Conservation (phyloP, 2,797 vertebrate species). For the Tauraco hartlaubi region DNA sequence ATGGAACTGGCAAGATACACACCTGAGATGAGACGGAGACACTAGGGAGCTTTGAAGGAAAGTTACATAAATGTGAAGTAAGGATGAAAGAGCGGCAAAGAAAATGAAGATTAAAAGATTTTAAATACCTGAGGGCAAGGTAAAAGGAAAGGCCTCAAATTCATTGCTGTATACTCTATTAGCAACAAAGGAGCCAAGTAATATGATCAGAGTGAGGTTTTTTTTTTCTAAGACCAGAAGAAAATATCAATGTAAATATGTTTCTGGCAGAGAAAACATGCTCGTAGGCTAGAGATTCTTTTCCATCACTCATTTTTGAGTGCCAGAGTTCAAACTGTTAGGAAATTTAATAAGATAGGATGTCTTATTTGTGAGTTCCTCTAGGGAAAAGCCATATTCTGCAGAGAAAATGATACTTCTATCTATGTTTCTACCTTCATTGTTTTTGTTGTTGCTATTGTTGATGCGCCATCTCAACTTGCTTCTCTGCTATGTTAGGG, state of each 20-base stretch:
- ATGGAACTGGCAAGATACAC: neutral
- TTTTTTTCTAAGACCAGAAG: neutral
- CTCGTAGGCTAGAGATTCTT: neutral
- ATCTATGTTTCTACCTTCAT: neutral
- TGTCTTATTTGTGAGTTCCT: neutral
- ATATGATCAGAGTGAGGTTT: neutral
- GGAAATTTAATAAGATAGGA: neutral
- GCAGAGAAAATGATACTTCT: neutral
- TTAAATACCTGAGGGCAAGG: neutral
- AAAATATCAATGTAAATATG: neutral
- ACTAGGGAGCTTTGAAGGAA: neutral
- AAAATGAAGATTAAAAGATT: neutral
- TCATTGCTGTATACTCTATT: neutral
- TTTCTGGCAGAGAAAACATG: neutral
- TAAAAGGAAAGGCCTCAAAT: neutral
- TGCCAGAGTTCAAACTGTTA: neutral
- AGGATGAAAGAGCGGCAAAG: neutral
- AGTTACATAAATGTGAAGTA: slow-evolving; percentile 7
- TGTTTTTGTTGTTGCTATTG: neutral
- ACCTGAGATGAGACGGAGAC: neutral
- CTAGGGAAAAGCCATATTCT: neutral
- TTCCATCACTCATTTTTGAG: neutral
- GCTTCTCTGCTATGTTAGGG: neutral
- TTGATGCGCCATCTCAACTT: neutral
- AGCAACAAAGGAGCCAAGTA: neutral